A percentile compares a stretch with the other conserved stretches of the same genome.
phyloP scores from a whole-genome alignment of 2,888 invertebrate species.

The Tholera decimalis region DNA sequence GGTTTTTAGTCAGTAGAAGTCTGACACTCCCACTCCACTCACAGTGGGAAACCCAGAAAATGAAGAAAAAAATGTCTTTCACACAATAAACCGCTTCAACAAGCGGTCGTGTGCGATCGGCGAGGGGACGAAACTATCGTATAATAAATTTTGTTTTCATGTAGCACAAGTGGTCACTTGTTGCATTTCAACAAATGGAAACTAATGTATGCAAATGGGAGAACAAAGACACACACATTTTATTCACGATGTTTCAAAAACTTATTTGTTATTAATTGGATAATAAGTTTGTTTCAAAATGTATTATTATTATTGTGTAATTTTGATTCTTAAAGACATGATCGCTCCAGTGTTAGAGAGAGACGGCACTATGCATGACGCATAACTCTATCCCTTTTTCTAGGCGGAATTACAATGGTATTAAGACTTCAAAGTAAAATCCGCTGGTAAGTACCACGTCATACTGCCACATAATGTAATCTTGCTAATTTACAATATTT shows the following conservation, averaged over 20 bases:
- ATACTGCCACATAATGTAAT: not conserved
- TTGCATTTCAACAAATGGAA: slow-evolving; percentile 41
- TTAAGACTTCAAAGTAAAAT: not conserved
- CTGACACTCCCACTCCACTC: not conserved
- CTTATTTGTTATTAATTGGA: not conserved
- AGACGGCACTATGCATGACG: not conserved
- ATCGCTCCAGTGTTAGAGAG: not conserved
- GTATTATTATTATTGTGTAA: too few species aligned
- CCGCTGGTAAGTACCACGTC: not conserved
- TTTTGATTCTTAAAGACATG: not conserved
- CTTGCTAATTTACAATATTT: slow-evolving; percentile 19
- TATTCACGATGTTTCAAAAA: slow-evolving; percentile 1
- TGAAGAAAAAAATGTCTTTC: not conserved
- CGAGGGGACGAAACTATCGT: slow-evolving; percentile 6
- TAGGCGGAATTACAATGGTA: not conserved
- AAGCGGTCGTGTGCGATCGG: slow-evolving; percentile 14
- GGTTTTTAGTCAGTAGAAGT: too few species aligned
- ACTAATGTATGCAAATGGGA: slow-evolving; percentile 10
- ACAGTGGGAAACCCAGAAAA: not conserved
- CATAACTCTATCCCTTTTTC: not conserved
- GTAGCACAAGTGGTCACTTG: slow-evolving; percentile 37
- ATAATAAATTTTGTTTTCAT: slow-evolving; percentile 40
- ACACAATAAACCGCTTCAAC: not conserved
- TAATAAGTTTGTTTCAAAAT: slow-evolving; percentile 2
- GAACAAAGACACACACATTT: slow-evolving; percentile 30